Evolutionary conservation across 2,797 vertebrate species (phyloP).

Genomic region (Xiphophorus birchmanni): DNA sequence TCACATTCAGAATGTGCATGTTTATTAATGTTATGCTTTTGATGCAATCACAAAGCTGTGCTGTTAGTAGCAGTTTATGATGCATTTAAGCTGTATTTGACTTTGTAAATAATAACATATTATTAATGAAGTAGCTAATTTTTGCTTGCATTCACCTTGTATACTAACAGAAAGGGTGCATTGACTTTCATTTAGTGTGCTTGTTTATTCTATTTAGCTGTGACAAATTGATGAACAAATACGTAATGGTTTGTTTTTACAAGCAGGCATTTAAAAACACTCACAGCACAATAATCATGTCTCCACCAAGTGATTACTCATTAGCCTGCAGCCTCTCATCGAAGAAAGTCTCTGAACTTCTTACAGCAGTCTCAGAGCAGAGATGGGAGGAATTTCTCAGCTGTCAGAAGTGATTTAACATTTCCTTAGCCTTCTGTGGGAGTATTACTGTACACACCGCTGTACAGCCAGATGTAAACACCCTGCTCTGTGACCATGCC

Average conservation of each 20-base stretch:
- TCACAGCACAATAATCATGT: conserved; percentile 1
- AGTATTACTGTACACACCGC: conserved; percentile 41
- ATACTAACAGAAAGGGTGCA: no score
- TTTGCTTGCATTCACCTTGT: not conserved
- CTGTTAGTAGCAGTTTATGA: not conserved
- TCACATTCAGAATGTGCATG: not conserved
- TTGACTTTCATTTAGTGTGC: not conserved
- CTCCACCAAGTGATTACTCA: conserved; percentile 31
- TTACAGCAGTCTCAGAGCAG: conserved; percentile 26
- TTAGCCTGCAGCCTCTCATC: conserved; percentile 41
- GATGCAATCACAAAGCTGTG: not conserved
- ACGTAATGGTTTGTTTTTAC: conserved; percentile 10
- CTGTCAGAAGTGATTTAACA: conserved; percentile 68
- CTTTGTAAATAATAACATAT: not conserved
- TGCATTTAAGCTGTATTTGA: not conserved
- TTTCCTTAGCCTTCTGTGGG: conserved; percentile 48
- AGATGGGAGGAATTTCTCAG: conserved; percentile 54
- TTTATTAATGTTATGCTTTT: not conserved
- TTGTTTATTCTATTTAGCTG: not conserved
- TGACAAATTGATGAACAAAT: conserved; percentile 1
- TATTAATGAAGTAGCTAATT: not conserved
- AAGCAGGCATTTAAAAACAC: conserved; percentile 13
- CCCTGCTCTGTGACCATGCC: conserved; percentile 25
- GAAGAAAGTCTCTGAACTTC: conserved; percentile 17
- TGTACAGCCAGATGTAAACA: conserved; percentile 63